A percentile compares a stretch with the other conserved stretches of the same genome.
Evolutionary conservation across 1,140 invertebrate species (phyloP).

Genomic region (Drosophila arizonae): DNA sequence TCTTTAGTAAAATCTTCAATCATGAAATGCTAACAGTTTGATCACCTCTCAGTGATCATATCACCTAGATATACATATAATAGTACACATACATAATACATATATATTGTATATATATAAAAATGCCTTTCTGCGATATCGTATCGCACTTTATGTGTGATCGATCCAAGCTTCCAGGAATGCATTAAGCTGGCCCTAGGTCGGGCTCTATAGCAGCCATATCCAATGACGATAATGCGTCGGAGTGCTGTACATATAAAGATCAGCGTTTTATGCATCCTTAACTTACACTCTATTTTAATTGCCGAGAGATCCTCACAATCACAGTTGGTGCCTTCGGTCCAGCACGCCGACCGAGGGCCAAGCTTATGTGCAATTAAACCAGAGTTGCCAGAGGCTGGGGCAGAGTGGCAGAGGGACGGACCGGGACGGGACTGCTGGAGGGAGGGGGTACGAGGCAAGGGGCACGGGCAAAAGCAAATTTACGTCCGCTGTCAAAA

Average conservation of each 20-base stretch:
- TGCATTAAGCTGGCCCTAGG: conserved; percentile 21
- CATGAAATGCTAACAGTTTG: too few relatives aligned
- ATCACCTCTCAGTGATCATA: too few relatives aligned
- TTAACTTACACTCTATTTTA: conserved; percentile 82
- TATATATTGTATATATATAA: too few relatives aligned
- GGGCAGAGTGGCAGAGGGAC: neutral
- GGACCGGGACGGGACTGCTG: too few relatives aligned
- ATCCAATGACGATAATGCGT: conserved; percentile 29
- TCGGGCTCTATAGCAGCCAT: conserved; percentile 1
- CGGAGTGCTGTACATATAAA: conserved; percentile 58
- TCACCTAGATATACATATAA: too few relatives aligned
- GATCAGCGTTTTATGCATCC: conserved; percentile 78
- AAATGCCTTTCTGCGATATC: too few relatives aligned
- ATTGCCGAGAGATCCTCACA: conserved; percentile 70
- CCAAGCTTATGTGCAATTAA: conserved; percentile 78
- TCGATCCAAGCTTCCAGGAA: conserved; percentile 26
- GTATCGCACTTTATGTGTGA: neutral
- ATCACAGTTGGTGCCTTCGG: conserved; percentile 41
- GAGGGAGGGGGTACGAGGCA: too few relatives aligned
- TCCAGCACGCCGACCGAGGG: conserved; percentile 13
- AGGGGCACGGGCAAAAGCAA: conserved; percentile 65
- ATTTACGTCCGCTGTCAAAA: conserved; percentile 82
- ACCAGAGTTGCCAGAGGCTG: conserved; percentile 18
- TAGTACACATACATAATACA: too few relatives aligned
- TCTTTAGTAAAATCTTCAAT: too few relatives aligned